Percentiles rank a stretch among this genome's conserved stretches.
phyloP scores from a whole-genome alignment of 2,113 vertebrate genomes.

The Acinonyx jubatus region DNA sequence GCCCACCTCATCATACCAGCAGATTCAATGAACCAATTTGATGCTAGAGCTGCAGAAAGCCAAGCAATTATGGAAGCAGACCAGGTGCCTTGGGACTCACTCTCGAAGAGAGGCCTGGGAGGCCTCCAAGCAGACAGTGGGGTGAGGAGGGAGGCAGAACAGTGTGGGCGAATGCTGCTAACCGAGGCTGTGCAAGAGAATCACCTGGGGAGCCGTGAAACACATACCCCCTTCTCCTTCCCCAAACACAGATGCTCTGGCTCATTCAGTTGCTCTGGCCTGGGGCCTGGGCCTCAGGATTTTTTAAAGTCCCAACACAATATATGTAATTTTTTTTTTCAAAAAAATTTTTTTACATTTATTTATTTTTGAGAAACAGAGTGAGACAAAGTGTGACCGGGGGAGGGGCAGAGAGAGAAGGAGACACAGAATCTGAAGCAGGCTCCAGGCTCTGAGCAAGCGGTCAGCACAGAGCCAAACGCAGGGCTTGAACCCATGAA shows the following conservation, averaged over 20 bases:
- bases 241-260: not conserved
- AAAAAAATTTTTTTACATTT: no score
- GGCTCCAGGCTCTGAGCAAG: no score
- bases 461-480: no score
- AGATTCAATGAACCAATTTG: slow-evolving; percentile 81
- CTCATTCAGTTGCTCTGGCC: not conserved
- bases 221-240: no score
- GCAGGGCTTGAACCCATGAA: no score
- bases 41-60: slow-evolving; percentile 64
- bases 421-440: no score
- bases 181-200: not conserved
- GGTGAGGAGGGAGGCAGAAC: not conserved
- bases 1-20: slow-evolving; percentile 61
- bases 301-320: not conserved
- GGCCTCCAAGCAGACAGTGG: not conserved
- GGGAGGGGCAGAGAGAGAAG: no score
- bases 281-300: not conserved
- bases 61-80: slow-evolving; percentile 22
- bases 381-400: no score
- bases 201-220: not conserved
- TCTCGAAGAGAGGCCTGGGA: not conserved
- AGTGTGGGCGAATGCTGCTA: not conserved
- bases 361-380: no score
- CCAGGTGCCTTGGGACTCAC: slow-evolving; percentile 37
- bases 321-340: no score